Percentiles rank a stretch among this genome's conserved stretches.
Conservation (phyloP, 1,140 invertebrate genomes). For the Frieseomelitta varia region DNA sequence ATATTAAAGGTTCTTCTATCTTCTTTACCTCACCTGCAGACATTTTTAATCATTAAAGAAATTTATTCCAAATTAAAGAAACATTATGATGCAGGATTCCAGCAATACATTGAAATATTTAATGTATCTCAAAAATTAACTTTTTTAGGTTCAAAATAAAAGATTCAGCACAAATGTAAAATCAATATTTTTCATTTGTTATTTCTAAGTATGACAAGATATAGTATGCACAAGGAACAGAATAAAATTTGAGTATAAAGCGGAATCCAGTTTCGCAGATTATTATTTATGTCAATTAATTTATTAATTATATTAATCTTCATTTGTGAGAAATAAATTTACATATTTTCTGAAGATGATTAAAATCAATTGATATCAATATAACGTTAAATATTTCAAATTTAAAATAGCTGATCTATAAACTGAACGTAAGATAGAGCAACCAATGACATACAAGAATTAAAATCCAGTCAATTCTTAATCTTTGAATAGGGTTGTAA, state of each 20-base stretch:
- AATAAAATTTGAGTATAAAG: background rate
- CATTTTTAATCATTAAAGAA: constrained; percentile 38
- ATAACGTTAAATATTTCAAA: background rate
- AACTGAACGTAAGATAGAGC: background rate
- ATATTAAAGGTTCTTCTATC: constrained; percentile 73
- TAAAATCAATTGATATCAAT: background rate
- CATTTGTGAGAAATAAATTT: background rate
- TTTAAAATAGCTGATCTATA: background rate
- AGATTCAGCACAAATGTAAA: background rate
- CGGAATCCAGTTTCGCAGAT: background rate
- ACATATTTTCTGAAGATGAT: background rate
- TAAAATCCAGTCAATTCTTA: background rate
- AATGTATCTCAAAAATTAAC: background rate
- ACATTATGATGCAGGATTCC: too few relatives aligned
- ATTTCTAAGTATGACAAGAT: background rate
- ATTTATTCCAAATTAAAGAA: background rate
- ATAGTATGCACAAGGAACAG: background rate
- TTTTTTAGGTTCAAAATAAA: background rate
- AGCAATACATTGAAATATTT: background rate
- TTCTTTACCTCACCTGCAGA: constrained; percentile 78
- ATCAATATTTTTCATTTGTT: constrained; percentile 24
- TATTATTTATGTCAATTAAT: background rate
- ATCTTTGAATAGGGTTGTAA: background rate
- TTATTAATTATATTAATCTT: background rate
- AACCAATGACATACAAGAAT: constrained; percentile 12